phyloP scores from a whole-genome alignment of 2,888 invertebrate genomes.

The Troilus luridus region DNA sequence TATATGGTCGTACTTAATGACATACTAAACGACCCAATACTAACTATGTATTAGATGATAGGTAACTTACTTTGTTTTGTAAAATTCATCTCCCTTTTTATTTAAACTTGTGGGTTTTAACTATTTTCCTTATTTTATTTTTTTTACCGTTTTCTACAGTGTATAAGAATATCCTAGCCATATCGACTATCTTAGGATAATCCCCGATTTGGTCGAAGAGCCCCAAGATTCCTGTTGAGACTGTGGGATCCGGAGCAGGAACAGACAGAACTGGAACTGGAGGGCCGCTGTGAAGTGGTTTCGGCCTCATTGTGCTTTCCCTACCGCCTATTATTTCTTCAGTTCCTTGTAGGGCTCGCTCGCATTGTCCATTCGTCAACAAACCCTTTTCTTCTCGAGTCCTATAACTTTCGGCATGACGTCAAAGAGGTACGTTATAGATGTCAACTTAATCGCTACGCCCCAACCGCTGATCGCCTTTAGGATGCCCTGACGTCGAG shows the following conservation, averaged over 20 bases:
- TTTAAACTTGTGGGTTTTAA: too few species aligned
- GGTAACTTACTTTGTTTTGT: too few species aligned
- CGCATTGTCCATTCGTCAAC: slow-evolving; percentile 14
- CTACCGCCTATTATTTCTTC: neutral
- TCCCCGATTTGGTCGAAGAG: neutral
- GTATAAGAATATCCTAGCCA: too few species aligned
- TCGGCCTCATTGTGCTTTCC: slow-evolving; percentile 10
- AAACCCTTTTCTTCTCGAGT: slow-evolving; percentile 28
- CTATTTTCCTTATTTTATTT: too few species aligned
- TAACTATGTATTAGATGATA: too few species aligned
- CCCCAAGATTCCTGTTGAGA: neutral
- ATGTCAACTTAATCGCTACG: slow-evolving; percentile 37
- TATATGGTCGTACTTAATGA: too few species aligned
- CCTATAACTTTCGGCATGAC: slow-evolving; percentile 36
- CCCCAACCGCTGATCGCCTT: slow-evolving; percentile 6
- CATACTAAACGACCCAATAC: too few species aligned
- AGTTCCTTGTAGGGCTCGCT: neutral
- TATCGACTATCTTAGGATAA: too few species aligned
- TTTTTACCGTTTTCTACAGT: too few species aligned
- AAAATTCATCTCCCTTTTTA: too few species aligned
- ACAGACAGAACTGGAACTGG: neutral
- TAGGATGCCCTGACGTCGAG: neutral
- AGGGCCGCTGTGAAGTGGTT: slow-evolving; percentile 31
- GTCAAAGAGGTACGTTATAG: slow-evolving; percentile 44
- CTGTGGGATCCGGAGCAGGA: neutral